Percentiles rank a stretch among this genome's conserved stretches.
Conservation (phyloP, 2,888 invertebrate genomes). For the Chloroclystis v-ata region DNA sequence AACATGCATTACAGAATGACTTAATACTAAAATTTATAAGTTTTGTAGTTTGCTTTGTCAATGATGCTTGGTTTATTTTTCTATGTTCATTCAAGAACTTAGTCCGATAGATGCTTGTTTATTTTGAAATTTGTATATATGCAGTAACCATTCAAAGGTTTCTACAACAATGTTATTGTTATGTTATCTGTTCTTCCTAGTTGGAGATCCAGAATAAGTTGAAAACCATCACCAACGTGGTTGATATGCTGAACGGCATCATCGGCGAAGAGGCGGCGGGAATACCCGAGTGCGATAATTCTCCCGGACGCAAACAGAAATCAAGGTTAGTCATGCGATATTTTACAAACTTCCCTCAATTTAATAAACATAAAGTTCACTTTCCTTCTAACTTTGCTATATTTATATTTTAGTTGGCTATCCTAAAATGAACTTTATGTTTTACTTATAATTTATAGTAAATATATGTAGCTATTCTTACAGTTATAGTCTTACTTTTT, state of each 20-base stretch:
- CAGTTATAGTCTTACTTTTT: constrained; percentile 31
- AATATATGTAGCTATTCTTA: constrained; percentile 18
- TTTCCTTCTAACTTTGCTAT: constrained; percentile 11
- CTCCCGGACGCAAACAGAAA: constrained; percentile 57
- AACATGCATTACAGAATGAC: constrained; percentile 14
- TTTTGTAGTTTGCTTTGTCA: constrained; percentile 20
- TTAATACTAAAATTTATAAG: constrained; percentile 5
- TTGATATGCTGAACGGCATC: constrained; percentile 91
- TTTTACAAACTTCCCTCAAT: too few species aligned
- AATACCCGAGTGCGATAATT: constrained; percentile 42
- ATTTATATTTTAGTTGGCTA: constrained; percentile 8
- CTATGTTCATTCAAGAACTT: too few species aligned
- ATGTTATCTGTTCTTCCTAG: constrained; percentile 56
- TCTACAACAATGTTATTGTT: constrained; percentile 24
- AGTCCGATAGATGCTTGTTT: constrained; percentile 13
- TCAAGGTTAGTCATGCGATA: constrained; percentile 54
- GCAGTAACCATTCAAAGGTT: neutral
- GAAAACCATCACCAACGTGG: constrained; percentile 90
- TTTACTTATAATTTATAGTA: constrained; percentile 5
- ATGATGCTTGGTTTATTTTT: constrained; percentile 7
- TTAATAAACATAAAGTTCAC: constrained; percentile 24
- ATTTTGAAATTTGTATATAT: neutral
- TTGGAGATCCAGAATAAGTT: constrained; percentile 87
- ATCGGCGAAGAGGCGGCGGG: constrained; percentile 83
- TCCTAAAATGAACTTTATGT: constrained; percentile 16